Evolutionary conservation across 2,113 vertebrate genomes (phyloP).

Genomic region (Thryonomys swinderianus): DNA sequence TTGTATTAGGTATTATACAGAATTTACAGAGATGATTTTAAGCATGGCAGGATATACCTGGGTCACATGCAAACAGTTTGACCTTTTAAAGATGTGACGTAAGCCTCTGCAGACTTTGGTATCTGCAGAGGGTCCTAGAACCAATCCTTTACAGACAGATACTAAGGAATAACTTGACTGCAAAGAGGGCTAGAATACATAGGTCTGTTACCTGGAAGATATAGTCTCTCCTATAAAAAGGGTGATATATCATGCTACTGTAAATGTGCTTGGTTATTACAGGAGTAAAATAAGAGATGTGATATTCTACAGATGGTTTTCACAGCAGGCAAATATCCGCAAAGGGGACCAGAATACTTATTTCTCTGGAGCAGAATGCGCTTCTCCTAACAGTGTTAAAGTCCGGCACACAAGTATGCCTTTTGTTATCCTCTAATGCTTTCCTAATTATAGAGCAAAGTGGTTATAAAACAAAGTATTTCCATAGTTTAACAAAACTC

Average conservation of each 20-base stretch:
- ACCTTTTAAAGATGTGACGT: neutral
- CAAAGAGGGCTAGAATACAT: neutral
- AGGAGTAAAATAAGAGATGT: neutral
- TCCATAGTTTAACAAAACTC: neutral
- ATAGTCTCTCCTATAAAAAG: neutral
- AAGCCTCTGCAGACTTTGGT: neutral
- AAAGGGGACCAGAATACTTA: neutral
- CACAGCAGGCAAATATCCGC: neutral
- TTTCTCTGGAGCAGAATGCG: neutral
- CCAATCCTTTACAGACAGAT: too few species aligned
- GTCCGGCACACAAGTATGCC: neutral
- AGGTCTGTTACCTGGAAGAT: neutral
- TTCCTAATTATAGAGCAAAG: constrained; percentile 3
- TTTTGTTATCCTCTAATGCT: neutral
- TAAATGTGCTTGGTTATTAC: neutral
- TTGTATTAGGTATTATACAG: neutral
- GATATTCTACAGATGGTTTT: neutral
- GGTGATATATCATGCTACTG: neutral
- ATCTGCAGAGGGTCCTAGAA: neutral
- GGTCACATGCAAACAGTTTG: neutral
- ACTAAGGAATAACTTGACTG: neutral
- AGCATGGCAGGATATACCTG: neutral
- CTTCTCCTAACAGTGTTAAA: neutral
- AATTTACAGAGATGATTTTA: neutral
- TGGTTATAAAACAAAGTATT: neutral